Evolutionary conservation across 1,140 invertebrate species (phyloP), one percentile per base, ranked within the genome.

Genomic region (Drosophila melanica): DNA sequence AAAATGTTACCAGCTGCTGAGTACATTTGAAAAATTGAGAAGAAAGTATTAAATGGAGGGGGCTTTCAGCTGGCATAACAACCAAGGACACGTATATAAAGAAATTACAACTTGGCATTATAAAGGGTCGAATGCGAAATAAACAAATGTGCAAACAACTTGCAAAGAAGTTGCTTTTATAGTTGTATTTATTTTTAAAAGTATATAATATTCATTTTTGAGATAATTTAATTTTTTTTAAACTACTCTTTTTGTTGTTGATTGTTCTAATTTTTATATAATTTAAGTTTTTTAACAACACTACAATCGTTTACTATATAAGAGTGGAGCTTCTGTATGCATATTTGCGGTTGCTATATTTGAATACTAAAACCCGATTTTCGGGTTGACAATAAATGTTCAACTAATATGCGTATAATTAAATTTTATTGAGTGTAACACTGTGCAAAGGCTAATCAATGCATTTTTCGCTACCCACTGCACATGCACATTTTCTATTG

Each of bases 1-100:
- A 90, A 90, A 90, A 82, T 75, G 79, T 73, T 77, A 54, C 69
- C 59, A 67, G 66, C 69, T 86, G 65, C 62, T 66, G 58, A 11
- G 45, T 30, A 57, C 37, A 33, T 67, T 64, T 50, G 62, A 54
- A 71, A 71, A 37, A 16, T 33, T 14, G n/a, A 9, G n/a, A 7
- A 0, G 10, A 5, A 27, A 7, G 27, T 27, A 27, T 0, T 3
- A 39, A 5, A 11, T 27, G n/a, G 2, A 35, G 33, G 12, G 8
- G 9, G 1, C 10, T 39, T 11, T 30, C 33, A 23, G 59, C 30
- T 14, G 47, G 50, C 50, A 53, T 12, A 39, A 14, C 1, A 30
- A 59, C 55, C 60, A 77, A 74, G 73, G 81, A 74, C 60, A 69
- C 65, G 54, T 77, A 65, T 66, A 63, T 73, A 69, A 80, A 47